These are phyloP conservation scores for Pyrochroa serraticornis DNA, from an alignment of 2,888 invertebrate genomes.

Conservation along the genomic window DNA sequence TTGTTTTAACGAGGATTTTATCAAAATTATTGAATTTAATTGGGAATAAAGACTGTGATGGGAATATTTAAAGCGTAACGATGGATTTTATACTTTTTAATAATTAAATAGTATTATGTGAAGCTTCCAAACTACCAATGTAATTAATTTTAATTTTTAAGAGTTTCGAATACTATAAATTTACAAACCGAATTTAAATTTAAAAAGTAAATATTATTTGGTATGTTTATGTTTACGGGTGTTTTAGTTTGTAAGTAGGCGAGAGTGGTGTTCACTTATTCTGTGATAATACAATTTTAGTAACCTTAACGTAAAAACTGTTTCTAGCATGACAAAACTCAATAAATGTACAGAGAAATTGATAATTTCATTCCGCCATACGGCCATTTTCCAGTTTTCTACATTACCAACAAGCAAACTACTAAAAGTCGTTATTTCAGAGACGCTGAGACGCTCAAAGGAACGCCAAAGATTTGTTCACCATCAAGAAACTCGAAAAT, in stretches of 20 bases:
- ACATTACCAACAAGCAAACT: too few relatives aligned
- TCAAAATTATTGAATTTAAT: slow-evolving; percentile 14
- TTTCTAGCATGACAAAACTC: slow-evolving; percentile 59
- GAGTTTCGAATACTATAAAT: slow-evolving; percentile 27
- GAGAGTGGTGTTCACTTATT: slow-evolving; percentile 58
- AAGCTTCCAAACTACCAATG: slow-evolving; percentile 38
- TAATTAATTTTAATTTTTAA: slow-evolving; percentile 32
- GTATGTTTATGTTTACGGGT: slow-evolving; percentile 54
- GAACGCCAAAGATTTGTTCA: too few relatives aligned
- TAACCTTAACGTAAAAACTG: slow-evolving; percentile 58
- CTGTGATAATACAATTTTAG: slow-evolving; percentile 60
- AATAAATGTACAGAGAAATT: slow-evolving; percentile 53
- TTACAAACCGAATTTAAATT: slow-evolving; percentile 47
- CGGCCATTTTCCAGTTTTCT: too few relatives aligned
- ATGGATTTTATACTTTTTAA: slow-evolving; percentile 37
- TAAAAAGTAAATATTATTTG: slow-evolving; percentile 41
- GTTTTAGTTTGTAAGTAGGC: slow-evolving; percentile 51
- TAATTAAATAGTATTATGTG: slow-evolving; percentile 45
- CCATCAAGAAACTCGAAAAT: too few relatives aligned
- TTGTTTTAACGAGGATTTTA: slow-evolving; percentile 20
- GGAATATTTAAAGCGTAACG: slow-evolving; percentile 38
- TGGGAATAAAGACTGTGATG: slow-evolving; percentile 46
- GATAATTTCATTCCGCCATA: too few relatives aligned
- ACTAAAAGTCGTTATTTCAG: too few relatives aligned
- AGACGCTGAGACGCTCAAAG: too few relatives aligned